These are phyloP conservation scores for Platerodrilus igneus DNA, from an alignment of 2,888 invertebrate genomes.

Conservation along the genomic window DNA sequence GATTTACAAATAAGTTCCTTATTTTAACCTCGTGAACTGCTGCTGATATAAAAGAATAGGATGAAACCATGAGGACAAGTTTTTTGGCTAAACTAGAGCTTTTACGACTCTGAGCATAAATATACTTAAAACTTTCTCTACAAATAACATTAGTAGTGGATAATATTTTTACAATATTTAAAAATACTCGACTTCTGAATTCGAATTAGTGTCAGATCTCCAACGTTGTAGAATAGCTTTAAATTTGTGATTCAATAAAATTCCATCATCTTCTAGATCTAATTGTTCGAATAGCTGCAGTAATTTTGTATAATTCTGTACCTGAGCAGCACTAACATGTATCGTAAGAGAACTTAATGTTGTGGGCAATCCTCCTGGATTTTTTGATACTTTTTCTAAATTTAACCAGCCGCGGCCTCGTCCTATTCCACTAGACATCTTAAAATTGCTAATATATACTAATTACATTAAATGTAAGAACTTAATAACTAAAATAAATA, in stretches of 20 bases:
- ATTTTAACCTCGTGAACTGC: constrained; percentile 29
- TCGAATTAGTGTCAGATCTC: constrained; percentile 35
- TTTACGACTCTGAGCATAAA: constrained; percentile 38
- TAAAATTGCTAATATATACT: no score
- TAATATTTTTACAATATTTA: no score
- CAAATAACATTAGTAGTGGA: constrained; percentile 6
- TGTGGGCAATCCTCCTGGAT: constrained; percentile 1
- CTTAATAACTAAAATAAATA: no score
- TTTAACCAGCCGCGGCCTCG: constrained; percentile 40
- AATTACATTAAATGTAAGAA: no score
- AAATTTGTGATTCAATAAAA: constrained; percentile 43
- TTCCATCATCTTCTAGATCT: constrained; percentile 43
- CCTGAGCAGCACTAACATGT: constrained; percentile 10
- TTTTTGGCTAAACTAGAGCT: constrained; percentile 40
- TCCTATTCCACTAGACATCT: constrained; percentile 35
- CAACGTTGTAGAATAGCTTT: constrained; percentile 39
- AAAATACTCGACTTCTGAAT: constrained; percentile 38
- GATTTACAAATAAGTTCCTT: constrained; percentile 35
- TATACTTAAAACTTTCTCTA: constrained; percentile 39
- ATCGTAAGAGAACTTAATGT: neutral
- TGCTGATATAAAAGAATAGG: constrained; percentile 37
- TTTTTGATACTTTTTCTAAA: constrained; percentile 32
- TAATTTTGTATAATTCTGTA: constrained; percentile 32
- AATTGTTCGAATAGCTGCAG: constrained; percentile 37
- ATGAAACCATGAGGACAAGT: constrained; percentile 39